phyloP scores from a whole-genome alignment of 1,140 invertebrate species.

The Drosophila murphyi region DNA sequence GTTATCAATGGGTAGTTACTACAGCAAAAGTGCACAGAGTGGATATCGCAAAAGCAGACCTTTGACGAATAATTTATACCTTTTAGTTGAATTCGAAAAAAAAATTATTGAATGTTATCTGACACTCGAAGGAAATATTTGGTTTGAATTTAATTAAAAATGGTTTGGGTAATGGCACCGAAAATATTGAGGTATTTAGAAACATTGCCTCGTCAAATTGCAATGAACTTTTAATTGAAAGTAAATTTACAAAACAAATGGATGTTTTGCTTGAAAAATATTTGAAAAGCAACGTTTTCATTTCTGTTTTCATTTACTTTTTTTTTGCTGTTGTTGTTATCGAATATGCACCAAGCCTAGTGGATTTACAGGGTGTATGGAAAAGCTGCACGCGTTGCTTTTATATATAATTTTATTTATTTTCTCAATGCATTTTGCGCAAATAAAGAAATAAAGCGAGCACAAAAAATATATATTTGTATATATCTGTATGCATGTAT shows the following conservation, averaged over 20 bases:
- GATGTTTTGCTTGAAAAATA: too few species aligned
- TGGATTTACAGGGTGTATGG: conserved; percentile 21
- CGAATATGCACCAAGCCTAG: not conserved
- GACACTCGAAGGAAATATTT: not conserved
- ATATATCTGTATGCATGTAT: conserved; percentile 28
- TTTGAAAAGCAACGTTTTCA: too few species aligned
- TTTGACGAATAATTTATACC: not conserved
- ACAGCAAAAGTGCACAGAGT: not conserved
- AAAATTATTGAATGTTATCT: not conserved
- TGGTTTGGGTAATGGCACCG: not conserved
- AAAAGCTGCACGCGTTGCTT: conserved; percentile 58
- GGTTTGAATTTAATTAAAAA: not conserved
- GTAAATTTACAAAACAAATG: too few species aligned
- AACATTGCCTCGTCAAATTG: too few species aligned
- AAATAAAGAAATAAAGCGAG: conserved; percentile 71
- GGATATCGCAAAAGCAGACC: not conserved
- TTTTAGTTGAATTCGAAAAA: not conserved
- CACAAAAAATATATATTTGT: conserved; percentile 44
- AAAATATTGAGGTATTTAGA: not conserved
- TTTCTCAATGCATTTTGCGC: conserved; percentile 74
- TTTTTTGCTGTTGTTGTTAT: not conserved
- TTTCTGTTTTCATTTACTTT: too few species aligned
- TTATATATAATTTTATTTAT: conserved; percentile 83
- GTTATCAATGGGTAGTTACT: not conserved
- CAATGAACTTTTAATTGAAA: too few species aligned